Evolutionary conservation across 2,113 vertebrate species (phyloP), one percentile per base, ranked within the genome.

Genomic region (Oxyura jamaicensis): DNA sequence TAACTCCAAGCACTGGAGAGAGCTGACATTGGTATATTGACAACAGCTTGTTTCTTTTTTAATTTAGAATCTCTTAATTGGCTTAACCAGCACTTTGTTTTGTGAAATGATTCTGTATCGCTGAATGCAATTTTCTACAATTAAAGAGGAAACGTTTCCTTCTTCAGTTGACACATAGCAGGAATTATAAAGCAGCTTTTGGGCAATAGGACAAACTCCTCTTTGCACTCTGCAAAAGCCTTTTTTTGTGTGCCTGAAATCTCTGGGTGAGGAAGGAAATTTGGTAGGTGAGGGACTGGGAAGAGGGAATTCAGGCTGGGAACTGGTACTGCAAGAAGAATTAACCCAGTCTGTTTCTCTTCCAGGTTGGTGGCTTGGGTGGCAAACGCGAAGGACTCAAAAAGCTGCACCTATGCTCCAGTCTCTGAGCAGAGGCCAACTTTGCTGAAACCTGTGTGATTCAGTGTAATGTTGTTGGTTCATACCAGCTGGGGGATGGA

Each of bases 101-200:
- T 91, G 56, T 59, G n/a, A 56, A n/a, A 92, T 86, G 58, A 90
- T 81, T 97, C 68, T 91, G 13, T 65, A 88, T 72, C 73, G 68
- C 77, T 91, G 56, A 91, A 88, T 59, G 26, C 21, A 83, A 67
- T 79, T 95, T 96, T 68, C 68, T 77, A 20, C 72, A 39, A 91
- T 77, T 91, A 72, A 95, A 88, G 55, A 82, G 42, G 80, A 94
- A 90, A 36, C 14, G 9, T 83, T 92, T 94, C 53, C 20, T 77
- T 97, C 81, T 67, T 86, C 71, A 80, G 15, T 5, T 6, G 23
- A 79, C 26, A 75, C 41, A 91, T 33, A 79, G 42, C 4, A 84
- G 46, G 35, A 90, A 65, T 0, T 0, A 29, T 33, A 78, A 26
- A 83, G 29, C 23, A 82, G 13, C 28, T 72, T 90, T 84, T 6